A percentile compares a stretch with the other conserved stretches of the same genome.
These are phyloP conservation scores for Etheostoma perlongum DNA, from an alignment of 2,797 vertebrate genomes.

Conservation along the genomic window DNA sequence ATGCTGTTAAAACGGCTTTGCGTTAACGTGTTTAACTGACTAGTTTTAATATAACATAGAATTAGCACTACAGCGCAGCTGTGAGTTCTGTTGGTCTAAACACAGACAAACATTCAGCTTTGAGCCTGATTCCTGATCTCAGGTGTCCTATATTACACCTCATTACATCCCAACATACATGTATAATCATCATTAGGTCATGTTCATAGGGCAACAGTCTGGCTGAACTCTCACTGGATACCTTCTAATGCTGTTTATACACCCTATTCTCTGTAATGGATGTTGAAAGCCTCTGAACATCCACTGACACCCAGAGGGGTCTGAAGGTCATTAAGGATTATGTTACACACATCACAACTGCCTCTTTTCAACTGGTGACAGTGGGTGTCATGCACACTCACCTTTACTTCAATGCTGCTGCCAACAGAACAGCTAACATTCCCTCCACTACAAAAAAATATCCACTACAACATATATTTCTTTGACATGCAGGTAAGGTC, in stretches of 20 bases:
- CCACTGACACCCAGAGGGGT: not conserved
- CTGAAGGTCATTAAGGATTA: constrained; percentile 17
- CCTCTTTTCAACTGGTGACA: not conserved
- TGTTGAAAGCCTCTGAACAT: constrained; percentile 11
- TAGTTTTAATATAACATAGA: no score
- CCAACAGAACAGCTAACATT: not conserved
- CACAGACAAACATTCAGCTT: not conserved
- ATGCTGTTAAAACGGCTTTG: no score
- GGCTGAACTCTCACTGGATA: not conserved
- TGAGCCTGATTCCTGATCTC: not conserved
- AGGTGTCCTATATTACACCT: not conserved
- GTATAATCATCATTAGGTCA: not conserved
- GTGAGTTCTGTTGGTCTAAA: not conserved
- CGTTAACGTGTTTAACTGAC: no score
- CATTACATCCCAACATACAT: not conserved
- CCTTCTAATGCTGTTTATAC: not conserved
- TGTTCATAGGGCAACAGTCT: no score
- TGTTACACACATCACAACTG: constrained; percentile 11
- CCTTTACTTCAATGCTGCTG: not conserved
- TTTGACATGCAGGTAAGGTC: no score
- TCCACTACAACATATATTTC: not conserved
- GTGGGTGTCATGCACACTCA: constrained; percentile 1
- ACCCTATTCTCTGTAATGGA: constrained; percentile 1
- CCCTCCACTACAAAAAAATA: not conserved
- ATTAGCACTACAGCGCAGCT: not conserved